phyloP scores from a whole-genome alignment of 2,797 vertebrate species.

The Nannoperca australis region DNA sequence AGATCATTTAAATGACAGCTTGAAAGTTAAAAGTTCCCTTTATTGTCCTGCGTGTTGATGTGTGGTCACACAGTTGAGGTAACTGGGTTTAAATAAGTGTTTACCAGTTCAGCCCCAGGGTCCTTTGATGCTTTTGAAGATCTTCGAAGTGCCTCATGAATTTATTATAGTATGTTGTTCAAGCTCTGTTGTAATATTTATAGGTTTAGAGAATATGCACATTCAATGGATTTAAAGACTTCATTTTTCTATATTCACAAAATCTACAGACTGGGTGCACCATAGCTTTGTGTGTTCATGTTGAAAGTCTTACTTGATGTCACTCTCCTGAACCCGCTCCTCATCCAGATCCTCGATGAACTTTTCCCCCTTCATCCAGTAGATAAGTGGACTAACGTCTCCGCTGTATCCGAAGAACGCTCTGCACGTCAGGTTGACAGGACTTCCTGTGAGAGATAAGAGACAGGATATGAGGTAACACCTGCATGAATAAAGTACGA shows the following conservation, averaged over 20 bases:
- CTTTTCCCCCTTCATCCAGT: conserved; percentile 99
- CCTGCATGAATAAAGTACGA: background rate
- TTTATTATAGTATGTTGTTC: conserved; percentile 14
- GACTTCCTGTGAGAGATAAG: conserved; percentile 85
- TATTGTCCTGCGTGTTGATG: conserved; percentile 40
- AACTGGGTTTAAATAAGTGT: conserved; percentile 52
- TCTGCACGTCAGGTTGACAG: conserved; percentile 94
- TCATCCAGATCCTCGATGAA: conserved; percentile 98
- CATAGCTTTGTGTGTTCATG: background rate
- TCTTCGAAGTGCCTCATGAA: conserved; percentile 42
- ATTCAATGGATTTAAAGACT: too few relatives aligned
- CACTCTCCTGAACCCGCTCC: conserved; percentile 93
- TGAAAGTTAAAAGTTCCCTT: conserved; percentile 25
- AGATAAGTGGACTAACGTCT: conserved; percentile 95
- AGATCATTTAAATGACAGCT: conserved; percentile 46
- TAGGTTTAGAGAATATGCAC: background rate
- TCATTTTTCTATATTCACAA: background rate
- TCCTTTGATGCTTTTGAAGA: conserved; percentile 11
- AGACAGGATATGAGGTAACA: conserved; percentile 25
- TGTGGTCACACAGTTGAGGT: conserved; percentile 26
- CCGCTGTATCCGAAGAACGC: conserved; percentile 98
- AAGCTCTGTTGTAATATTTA: background rate
- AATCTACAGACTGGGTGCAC: background rate
- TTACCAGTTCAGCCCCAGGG: conserved; percentile 23
- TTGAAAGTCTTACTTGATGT: conserved; percentile 91